phyloP scores from a whole-genome alignment of 2,797 vertebrate species.

The Anas bernieri region DNA sequence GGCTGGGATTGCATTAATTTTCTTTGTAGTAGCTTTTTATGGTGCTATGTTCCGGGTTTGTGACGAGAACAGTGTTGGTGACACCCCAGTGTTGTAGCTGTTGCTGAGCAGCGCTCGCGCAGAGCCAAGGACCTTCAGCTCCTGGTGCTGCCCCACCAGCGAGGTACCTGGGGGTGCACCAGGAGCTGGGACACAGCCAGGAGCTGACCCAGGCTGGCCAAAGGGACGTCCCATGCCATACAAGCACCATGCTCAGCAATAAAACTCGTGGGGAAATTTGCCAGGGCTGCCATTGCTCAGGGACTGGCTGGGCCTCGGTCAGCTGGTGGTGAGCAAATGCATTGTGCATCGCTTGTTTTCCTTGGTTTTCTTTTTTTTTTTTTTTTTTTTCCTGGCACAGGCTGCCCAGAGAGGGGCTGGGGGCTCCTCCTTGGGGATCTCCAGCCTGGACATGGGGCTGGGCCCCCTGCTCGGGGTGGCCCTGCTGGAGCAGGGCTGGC shows the following conservation, averaged over 20 bases:
- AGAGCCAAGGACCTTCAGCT: not conserved
- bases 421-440: not conserved
- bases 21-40: not conserved
- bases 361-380: not conserved
- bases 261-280: not conserved
- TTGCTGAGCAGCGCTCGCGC: not conserved
- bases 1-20: not conserved
- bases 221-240: not conserved
- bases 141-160: no score
- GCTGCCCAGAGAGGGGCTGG: not conserved
- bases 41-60: not conserved
- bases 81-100: not conserved
- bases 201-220: not conserved
- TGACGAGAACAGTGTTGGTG: not conserved
- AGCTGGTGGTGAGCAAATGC: not conserved
- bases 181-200: not conserved
- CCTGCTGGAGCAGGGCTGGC: not conserved
- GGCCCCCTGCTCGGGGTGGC: not conserved
- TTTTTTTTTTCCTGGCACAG: not conserved
- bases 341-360: not conserved
- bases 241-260: not conserved
- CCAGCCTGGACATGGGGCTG: not conserved
- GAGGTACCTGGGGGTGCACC: not conserved
- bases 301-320: no score
- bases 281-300: no score